Percentiles rank a stretch among this genome's conserved stretches.
phyloP scores from a whole-genome alignment of 2,888 invertebrate genomes.

The Nemoura dubitans region DNA sequence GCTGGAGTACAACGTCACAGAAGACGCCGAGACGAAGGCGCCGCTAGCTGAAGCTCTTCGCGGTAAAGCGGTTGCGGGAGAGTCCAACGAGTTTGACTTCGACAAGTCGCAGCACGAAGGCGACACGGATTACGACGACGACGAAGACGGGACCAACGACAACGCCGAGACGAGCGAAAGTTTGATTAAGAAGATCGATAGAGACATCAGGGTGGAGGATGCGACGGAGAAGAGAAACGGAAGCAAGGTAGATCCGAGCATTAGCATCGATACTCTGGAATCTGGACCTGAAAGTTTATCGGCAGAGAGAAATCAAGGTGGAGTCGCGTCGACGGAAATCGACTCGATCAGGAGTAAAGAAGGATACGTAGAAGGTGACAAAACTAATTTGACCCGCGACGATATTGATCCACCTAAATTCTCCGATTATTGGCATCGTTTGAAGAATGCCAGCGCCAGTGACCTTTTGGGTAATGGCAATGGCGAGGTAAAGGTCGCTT shows the following conservation, averaged over 20 bases:
- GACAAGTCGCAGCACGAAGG: not conserved
- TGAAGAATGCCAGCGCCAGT: not conserved
- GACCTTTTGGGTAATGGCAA: not conserved
- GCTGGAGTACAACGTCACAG: constrained; percentile 29
- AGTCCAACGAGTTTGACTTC: not conserved
- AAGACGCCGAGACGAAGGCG: not conserved
- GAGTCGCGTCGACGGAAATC: not conserved
- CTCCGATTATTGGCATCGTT: not conserved
- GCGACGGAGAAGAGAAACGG: too few species aligned
- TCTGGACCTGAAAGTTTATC: too few species aligned
- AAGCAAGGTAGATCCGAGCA: too few species aligned
- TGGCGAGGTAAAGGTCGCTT: not conserved
- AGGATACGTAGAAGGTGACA: not conserved
- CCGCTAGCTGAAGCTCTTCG: not conserved
- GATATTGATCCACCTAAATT: not conserved
- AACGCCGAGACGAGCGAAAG: not conserved
- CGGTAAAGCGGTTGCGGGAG: too few species aligned
- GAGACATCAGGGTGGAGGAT: too few species aligned
- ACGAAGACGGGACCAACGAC: not conserved
- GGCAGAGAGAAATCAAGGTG: too few species aligned
- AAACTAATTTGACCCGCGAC: not conserved
- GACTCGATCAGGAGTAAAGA: not conserved
- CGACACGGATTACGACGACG: not conserved
- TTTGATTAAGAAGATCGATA: not conserved
- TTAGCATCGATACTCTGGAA: too few species aligned